phyloP scores from a whole-genome alignment of 2,888 invertebrate species.

The Leucania comma region DNA sequence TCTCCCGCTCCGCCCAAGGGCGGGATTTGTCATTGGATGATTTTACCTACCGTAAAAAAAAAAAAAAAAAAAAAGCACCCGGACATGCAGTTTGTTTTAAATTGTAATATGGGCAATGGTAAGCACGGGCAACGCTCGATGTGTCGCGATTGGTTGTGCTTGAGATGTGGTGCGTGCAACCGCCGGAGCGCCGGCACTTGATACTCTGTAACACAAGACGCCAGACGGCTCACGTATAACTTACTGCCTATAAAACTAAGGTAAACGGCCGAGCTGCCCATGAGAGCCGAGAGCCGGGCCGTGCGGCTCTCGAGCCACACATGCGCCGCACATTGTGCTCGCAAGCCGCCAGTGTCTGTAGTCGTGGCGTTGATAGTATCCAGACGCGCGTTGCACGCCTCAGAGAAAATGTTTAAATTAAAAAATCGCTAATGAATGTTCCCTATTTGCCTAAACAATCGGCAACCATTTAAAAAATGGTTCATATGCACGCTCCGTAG shows the following conservation, averaged over 20 bases:
- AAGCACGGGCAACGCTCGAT: conserved; percentile 14
- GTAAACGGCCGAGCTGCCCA: conserved; percentile 29
- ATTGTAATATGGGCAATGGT: conserved; percentile 3
- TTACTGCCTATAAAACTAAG: conserved; percentile 57
- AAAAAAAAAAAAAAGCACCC: too few species aligned
- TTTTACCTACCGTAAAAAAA: too few species aligned
- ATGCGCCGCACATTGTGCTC: conserved; percentile 19
- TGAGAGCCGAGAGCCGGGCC: neutral
- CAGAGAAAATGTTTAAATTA: conserved; percentile 5
- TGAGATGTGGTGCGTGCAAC: conserved; percentile 60
- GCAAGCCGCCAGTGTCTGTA: conserved; percentile 6
- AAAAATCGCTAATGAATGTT: conserved; percentile 2
- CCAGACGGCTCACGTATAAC: conserved; percentile 51
- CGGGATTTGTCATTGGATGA: too few species aligned
- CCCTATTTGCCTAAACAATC: neutral
- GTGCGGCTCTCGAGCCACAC: neutral
- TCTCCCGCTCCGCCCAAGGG: too few species aligned
- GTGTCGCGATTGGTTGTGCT: conserved; percentile 18
- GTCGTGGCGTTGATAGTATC: neutral
- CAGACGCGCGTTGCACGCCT: conserved; percentile 16
- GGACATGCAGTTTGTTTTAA: conserved; percentile 9
- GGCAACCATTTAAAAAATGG: neutral
- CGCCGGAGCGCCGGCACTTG: conserved; percentile 64
- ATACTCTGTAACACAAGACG: conserved; percentile 70
- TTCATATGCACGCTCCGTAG: neutral